phyloP scores from a whole-genome alignment of 2,888 invertebrate genomes.

The Drosophila longiperda region DNA sequence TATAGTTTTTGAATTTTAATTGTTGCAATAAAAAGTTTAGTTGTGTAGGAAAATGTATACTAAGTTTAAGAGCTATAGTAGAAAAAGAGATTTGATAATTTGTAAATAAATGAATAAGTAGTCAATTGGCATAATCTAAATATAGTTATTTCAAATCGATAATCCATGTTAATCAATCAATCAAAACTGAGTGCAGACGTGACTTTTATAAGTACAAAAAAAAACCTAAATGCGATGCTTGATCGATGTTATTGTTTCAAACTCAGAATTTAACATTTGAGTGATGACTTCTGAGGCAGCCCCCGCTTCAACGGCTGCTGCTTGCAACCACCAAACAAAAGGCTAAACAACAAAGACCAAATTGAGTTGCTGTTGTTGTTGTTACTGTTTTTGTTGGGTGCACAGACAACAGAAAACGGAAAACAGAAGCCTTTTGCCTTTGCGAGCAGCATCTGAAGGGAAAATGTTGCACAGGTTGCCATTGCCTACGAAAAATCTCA shows the following conservation, averaged over 20 bases:
- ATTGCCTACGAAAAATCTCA: slow-evolving; percentile 65
- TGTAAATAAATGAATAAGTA: background rate
- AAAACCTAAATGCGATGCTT: slow-evolving; percentile 10
- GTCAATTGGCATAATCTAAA: background rate
- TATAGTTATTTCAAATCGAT: background rate
- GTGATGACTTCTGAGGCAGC: slow-evolving; percentile 45
- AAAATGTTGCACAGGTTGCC: slow-evolving; percentile 76
- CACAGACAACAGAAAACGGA: slow-evolving; percentile 53
- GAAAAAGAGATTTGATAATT: background rate
- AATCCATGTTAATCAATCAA: slow-evolving; percentile 17
- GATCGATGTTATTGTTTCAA: slow-evolving; percentile 22
- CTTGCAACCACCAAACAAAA: slow-evolving; percentile 69
- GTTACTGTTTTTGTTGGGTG: slow-evolving; percentile 27
- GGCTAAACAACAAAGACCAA: slow-evolving; percentile 65
- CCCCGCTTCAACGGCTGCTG: slow-evolving; percentile 45
- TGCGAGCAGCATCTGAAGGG: slow-evolving; percentile 38
- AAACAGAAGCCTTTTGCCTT: slow-evolving; percentile 58
- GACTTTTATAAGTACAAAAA: slow-evolving; percentile 29
- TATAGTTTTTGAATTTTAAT: background rate
- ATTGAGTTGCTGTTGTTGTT: slow-evolving; percentile 41
- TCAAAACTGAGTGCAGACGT: slow-evolving; percentile 18
- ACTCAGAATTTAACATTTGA: slow-evolving; percentile 48
- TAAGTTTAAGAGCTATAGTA: background rate
- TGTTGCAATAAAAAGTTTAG: background rate
- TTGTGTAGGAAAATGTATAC: background rate